phyloP scores from a whole-genome alignment of 2,797 vertebrate genomes.

The Lindbergichthys nudifrons region DNA sequence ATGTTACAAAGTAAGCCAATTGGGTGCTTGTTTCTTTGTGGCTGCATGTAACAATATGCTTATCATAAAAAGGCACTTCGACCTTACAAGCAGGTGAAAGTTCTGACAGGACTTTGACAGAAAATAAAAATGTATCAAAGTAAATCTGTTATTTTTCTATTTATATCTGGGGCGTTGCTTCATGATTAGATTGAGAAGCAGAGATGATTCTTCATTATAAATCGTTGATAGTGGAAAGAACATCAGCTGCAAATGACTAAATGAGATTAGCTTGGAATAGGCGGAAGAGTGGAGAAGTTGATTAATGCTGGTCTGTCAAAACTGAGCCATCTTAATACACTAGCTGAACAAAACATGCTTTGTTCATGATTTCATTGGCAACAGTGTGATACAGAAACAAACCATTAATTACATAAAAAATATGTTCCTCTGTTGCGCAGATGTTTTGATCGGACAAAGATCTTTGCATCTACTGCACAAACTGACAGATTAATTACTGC shows the following conservation, averaged over 20 bases:
- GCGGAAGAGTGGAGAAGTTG: conserved; percentile 76
- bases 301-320: conserved; percentile 71
- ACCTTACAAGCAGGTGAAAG: conserved; percentile 1
- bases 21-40: neutral
- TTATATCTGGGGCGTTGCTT: conserved; percentile 58
- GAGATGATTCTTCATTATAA: conserved; percentile 76
- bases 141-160: conserved; percentile 47
- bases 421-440: neutral
- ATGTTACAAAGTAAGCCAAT: no score
- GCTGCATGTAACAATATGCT: neutral
- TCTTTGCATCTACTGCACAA: neutral
- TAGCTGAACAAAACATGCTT: conserved; percentile 55
- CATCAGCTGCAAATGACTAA: conserved; percentile 77
- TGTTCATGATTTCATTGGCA: conserved; percentile 36
- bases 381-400: conserved; percentile 29
- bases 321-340: conserved; percentile 57
- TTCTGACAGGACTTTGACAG: neutral
- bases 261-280: conserved; percentile 77
- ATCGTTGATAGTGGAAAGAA: conserved; percentile 80
- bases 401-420: neutral
- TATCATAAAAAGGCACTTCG: neutral
- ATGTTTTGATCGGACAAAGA: conserved; percentile 7
- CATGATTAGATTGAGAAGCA: conserved; percentile 69
- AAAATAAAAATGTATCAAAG: conserved; percentile 12
- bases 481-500: neutral